These are phyloP conservation scores for Listrodromus nycthemerus DNA, from an alignment of 2,888 invertebrate genomes.

Conservation along the genomic window DNA sequence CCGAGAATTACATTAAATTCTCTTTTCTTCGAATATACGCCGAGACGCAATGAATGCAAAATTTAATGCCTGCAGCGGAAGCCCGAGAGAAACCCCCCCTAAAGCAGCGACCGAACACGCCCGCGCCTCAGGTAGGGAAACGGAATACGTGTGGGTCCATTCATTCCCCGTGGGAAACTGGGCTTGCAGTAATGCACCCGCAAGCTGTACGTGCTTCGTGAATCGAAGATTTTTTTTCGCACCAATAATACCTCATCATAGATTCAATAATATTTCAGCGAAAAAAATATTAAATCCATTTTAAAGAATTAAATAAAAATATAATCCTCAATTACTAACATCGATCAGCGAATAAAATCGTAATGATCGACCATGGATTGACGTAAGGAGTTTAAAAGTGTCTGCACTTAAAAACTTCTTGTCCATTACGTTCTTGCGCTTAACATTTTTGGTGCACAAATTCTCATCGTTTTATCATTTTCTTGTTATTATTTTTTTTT, in stretches of 20 bases:
- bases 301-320: too few species aligned
- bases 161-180: constrained; percentile 50
- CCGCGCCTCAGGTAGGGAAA: constrained; percentile 52
- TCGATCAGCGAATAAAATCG: too few species aligned
- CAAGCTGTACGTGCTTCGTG: constrained; percentile 4
- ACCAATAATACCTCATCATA: background rate
- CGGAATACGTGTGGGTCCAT: constrained; percentile 52
- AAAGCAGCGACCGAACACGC: constrained; percentile 31
- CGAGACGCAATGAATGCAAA: constrained; percentile 46
- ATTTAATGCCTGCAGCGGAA: constrained; percentile 13
- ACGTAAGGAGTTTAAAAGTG: too few species aligned
- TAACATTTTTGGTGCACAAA: too few species aligned
- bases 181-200: constrained; percentile 21
- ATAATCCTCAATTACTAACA: too few species aligned
- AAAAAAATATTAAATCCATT: too few species aligned
- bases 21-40: constrained; percentile 14
- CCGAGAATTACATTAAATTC: constrained; percentile 4
- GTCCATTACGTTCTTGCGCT: too few species aligned
- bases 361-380: too few species aligned
- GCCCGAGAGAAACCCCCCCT: background rate
- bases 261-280: too few species aligned
- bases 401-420: too few species aligned
- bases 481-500: too few species aligned
- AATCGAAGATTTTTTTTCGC: background rate
- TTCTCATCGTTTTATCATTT: too few species aligned